Conservation (phyloP, 2,797 vertebrate genomes). For the Danio kyathit region DNA sequence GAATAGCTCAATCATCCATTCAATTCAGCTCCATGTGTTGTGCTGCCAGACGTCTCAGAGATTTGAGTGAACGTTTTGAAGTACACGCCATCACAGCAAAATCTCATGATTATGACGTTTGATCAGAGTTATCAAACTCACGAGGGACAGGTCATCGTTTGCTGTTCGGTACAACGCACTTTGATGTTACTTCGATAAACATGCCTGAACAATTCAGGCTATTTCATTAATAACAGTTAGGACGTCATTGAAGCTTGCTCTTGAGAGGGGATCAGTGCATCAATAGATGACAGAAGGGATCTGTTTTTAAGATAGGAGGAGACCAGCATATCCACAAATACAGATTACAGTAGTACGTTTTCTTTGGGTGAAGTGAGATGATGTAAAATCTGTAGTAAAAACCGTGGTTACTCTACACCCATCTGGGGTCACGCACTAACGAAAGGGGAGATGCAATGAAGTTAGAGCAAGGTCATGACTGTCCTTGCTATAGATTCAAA, state of each 20-base stretch:
- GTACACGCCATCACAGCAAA: constrained; percentile 55
- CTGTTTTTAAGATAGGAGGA: constrained; percentile 35
- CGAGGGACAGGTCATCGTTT: constrained; percentile 60
- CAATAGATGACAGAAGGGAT: background rate
- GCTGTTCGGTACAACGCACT: constrained; percentile 62
- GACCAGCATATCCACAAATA: constrained; percentile 52
- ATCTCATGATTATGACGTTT: constrained; percentile 68
- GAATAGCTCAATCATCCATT: constrained; percentile 34
- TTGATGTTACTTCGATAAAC: constrained; percentile 76
- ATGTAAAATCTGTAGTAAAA: constrained; percentile 32
- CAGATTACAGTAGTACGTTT: constrained; percentile 26
- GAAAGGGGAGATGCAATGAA: constrained; percentile 5
- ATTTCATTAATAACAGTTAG: constrained; percentile 67
- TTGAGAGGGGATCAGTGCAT: constrained; percentile 24
- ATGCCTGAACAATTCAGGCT: constrained; percentile 73
- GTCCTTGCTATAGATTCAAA: background rate
- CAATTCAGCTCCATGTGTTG: constrained; percentile 40
- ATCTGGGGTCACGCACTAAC: constrained; percentile 4
- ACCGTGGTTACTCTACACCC: constrained; percentile 9
- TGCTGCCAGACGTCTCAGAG: constrained; percentile 50
- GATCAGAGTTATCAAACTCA: constrained; percentile 68
- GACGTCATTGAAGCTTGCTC: constrained; percentile 63
- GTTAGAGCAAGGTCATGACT: constrained; percentile 34
- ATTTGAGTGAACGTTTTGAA: constrained; percentile 44
- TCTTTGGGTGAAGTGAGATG: constrained; percentile 24